Evolutionary conservation across 2,113 vertebrate genomes (phyloP), one percentile per base, ranked within the genome.

Genomic region (Oophaga pumilio): DNA sequence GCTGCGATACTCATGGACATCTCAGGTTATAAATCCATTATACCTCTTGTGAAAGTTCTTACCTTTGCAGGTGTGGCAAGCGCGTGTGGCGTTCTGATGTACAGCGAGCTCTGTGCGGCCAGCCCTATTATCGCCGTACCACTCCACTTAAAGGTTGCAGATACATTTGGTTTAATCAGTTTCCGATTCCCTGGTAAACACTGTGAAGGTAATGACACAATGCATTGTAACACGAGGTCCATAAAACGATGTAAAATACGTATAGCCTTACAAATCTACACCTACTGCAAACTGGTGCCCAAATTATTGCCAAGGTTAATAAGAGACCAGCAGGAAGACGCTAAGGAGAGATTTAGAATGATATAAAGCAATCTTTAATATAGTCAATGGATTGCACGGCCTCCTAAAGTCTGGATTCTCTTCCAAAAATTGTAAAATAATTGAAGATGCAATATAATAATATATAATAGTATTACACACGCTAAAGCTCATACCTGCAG

Each of bases 171-270:
- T 49, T 85, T 85, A 49, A 85, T 74, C 53, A 85, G 28, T 74
- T 74, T 85, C 12, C 83, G 83, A 74, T 74, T 85, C 28, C 83
- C 83, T 59, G 83, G 83, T 85, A 85, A 74, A 85, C 83, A 85
- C 68, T 85, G 69, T n/a, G 74, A 85, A 69, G 15, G 60, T 6
- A 56, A 57, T 5, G n/a, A 76, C 8, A 73, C 33, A 43, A 43
- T 76, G 8, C 50, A 76, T 4, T 43, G 33, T 2, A 43, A 43
- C 33, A 43, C 33, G 33, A 43, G 33, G 33, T 43, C 33, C 33
- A 43, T 43, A 43, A 43, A 43, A 43, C 33, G 33, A 43, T 43
- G 33, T 43, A 43, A 1, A 43, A 43, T 43, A 43, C 33, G 33
- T 43, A 5, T 43, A 3, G 33, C 33, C 33, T 43, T 43, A 43